Evolutionary conservation across 2,888 invertebrate genomes (phyloP).

Genomic region (Agrilus biguttatus): DNA sequence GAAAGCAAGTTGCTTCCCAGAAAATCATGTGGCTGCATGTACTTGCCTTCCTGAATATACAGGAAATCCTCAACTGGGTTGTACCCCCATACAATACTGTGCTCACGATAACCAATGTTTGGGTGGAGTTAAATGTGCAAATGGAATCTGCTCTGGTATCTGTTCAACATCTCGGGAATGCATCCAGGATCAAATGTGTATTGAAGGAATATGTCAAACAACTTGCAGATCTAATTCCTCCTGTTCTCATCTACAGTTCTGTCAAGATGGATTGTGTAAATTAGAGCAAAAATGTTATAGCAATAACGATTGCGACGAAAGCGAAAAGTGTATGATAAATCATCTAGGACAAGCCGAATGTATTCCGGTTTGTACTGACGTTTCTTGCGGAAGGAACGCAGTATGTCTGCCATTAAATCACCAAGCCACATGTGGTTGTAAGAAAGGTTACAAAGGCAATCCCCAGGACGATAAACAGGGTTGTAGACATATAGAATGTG

Average conservation of each 20-base stretch:
- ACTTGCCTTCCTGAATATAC: conserved; percentile 73
- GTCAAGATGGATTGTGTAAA: conserved; percentile 70
- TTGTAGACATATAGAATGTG: conserved; percentile 70
- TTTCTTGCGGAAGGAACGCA: conserved; percentile 70
- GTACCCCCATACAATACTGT: conserved; percentile 71
- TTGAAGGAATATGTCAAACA: conserved; percentile 72
- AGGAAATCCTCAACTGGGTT: conserved; percentile 75
- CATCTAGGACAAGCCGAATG: conserved; percentile 65
- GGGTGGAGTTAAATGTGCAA: conserved; percentile 68
- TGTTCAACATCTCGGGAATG: conserved; percentile 75
- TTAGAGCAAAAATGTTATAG: conserved; percentile 64
- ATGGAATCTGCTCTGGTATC: conserved; percentile 65
- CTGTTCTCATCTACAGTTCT: conserved; percentile 75
- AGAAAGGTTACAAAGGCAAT: conserved; percentile 62
- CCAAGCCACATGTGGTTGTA: conserved; percentile 61
- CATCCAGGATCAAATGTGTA: conserved; percentile 71
- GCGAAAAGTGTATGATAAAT: conserved; percentile 57
- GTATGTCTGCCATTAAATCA: conserved; percentile 63
- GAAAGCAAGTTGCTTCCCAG: conserved; percentile 59
- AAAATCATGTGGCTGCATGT: conserved; percentile 69
- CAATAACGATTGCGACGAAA: conserved; percentile 56
- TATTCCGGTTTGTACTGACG: conserved; percentile 56
- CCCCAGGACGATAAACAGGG: conserved; percentile 59
- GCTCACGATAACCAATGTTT: conserved; percentile 68
- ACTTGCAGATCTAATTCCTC: conserved; percentile 67